These are phyloP conservation scores for Portunus trituberculatus DNA, from an alignment of 1,140 invertebrate genomes.

Conservation along the genomic window DNA sequence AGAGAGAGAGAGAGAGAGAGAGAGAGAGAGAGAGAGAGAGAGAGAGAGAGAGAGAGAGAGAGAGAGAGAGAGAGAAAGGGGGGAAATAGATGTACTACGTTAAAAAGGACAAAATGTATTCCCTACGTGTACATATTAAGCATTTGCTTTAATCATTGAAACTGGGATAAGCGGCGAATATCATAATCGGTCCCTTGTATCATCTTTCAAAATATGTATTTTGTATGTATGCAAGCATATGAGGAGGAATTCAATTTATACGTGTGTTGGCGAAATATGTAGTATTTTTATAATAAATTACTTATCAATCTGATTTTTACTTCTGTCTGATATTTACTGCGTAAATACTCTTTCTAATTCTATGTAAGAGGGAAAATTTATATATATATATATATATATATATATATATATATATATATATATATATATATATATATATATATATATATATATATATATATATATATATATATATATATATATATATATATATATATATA, in stretches of 20 bases:
- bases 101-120: too few relatives aligned
- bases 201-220: background rate
- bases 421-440: constrained; percentile 55
- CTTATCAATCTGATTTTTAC: background rate
- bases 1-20: constrained; percentile 32
- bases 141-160: background rate
- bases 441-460: constrained; percentile 37
- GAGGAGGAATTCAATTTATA: background rate
- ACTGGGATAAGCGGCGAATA: background rate
- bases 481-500: constrained; percentile 38
- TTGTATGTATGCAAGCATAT: background rate
- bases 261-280: background rate
- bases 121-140: background rate
- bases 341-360: too few relatives aligned
- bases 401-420: constrained; percentile 54
- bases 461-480: constrained; percentile 44
- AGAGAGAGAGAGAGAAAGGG: background rate
- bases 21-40: constrained; percentile 22
- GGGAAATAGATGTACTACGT: background rate
- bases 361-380: constrained; percentile 7
- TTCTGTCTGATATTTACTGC: background rate
- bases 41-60: too few relatives aligned
- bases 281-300: background rate
- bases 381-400: constrained; percentile 58
- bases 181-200: background rate